Base-by-base conservation (phyloP, 2,888 invertebrate genomes). In the Tetramorium bicarinatum region DNA sequence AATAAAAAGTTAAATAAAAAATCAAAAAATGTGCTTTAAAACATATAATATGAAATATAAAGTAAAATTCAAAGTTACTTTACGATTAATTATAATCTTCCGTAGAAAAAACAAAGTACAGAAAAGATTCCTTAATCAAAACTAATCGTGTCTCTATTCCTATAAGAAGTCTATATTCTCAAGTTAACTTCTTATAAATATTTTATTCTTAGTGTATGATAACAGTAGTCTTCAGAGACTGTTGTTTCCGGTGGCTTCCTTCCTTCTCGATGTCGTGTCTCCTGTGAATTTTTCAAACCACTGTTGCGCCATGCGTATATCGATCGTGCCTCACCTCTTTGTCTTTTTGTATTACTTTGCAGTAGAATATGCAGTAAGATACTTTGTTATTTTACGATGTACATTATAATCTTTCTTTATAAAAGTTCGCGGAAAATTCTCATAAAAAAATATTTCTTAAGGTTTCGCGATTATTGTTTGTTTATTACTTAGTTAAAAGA, bases 281-380 rank as follows among this genome's bases (percentile, higher is more conserved):
- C 34, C 21, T 13, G 47, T 47, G 47, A 59, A 79, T 79, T 59
- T 79, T 79, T 79, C 56, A 69, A 56, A 79, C 56, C 44, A 47
- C 21, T 71, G 44, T 79, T 79, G 41, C 52, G 52, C 66, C 66
- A 25, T 69, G 41, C 54, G 15, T 71, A 62, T 49, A 79, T 71
- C 71, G 79, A 79, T 71, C 56, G 71, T 21, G n/a, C 34, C 71
- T 44, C 44, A 21, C 21, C 38, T 64, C 3, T 67, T 52, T 44
- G 29, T 34, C 54, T 29, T 67, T 77, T 44, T 66, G 52, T 41
- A 54, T 66, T 66, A 54, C 15, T 77, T 79, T 21, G 13, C 44
- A 54, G 56, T 34, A 56, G 11, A 44, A 67, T 18, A 8, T 56
- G 21, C 34, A 25, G 47, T 34, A n/a, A 69, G 15, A 34, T n/a